Conservation (phyloP, 1,140 invertebrate species). For the Ptiloglossa arizonensis region DNA sequence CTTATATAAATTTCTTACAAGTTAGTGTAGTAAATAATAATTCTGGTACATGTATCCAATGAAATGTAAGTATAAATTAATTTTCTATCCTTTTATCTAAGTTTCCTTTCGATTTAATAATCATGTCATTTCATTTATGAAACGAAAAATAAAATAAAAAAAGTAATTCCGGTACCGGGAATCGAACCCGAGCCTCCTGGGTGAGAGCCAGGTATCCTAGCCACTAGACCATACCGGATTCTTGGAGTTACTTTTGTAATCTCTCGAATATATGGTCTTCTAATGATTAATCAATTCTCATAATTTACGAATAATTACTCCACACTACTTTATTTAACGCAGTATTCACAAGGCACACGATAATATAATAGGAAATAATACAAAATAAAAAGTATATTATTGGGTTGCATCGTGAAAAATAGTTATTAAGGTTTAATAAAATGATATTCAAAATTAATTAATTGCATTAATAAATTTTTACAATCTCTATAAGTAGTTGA, state of each 20-base stretch:
- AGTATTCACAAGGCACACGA: too few species aligned
- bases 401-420: too few species aligned
- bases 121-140: background rate
- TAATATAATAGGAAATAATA: too few species aligned
- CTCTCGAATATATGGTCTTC: background rate
- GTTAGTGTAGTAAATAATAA: too few species aligned
- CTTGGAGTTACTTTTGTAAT: background rate
- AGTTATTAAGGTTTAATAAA: background rate
- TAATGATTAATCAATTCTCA: too few species aligned
- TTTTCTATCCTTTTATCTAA: too few species aligned
- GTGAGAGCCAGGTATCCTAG: conserved; percentile 31
- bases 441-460: background rate
- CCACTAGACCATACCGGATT: conserved; percentile 71
- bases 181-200: conserved; percentile 36
- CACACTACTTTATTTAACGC: background rate
- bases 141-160: conserved; percentile 25
- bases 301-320: conserved; percentile 2
- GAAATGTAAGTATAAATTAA: too few species aligned
- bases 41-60: too few species aligned
- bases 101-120: too few species aligned
- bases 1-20: too few species aligned
- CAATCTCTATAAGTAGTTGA: background rate
- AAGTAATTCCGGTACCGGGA: conserved; percentile 69
- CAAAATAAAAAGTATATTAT: too few species aligned
- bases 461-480: background rate